phyloP scores from a whole-genome alignment of 1,140 invertebrate species.

The Phortica variegata region DNA sequence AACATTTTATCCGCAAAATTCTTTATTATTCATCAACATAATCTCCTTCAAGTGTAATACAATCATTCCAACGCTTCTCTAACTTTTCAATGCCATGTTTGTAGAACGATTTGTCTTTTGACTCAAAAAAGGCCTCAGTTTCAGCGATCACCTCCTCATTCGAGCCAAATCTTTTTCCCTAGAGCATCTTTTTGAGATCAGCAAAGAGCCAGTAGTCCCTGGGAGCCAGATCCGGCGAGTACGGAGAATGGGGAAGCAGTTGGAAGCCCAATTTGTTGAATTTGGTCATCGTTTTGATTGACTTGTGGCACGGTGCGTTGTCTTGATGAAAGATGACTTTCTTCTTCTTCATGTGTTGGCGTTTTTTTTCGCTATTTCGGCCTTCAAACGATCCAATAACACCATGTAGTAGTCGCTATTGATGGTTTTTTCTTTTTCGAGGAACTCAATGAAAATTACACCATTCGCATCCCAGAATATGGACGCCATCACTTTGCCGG shows the following conservation, averaged over 20 bases:
- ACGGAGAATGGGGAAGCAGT: conserved; percentile 57
- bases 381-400: not conserved
- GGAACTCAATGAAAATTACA: not conserved
- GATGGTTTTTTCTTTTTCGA: not conserved
- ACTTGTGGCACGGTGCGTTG: conserved; percentile 27
- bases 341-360: not conserved
- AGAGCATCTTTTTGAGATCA: conserved; percentile 17
- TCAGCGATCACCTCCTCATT: conserved; percentile 27
- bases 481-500: not conserved
- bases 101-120: conserved; percentile 10
- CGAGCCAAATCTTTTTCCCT: conserved; percentile 32
- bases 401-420: not conserved
- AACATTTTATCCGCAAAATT: not conserved
- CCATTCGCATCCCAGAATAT: not conserved
- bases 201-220: not conserved
- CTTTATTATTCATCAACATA: conserved; percentile 23
- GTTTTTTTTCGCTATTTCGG: not conserved
- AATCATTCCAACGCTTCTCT: conserved; percentile 9
- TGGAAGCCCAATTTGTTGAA: conserved; percentile 20
- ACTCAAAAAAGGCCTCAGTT: conserved; percentile 29
- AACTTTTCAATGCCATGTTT: conserved; percentile 10
- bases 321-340: conserved; percentile 45
- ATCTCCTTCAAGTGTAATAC: conserved; percentile 16
- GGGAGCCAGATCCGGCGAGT: conserved; percentile 24
- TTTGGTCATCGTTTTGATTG: conserved; percentile 23